Base-by-base conservation (phyloP, 2,113 vertebrate species). In the Hirundichthys speculiger region DNA sequence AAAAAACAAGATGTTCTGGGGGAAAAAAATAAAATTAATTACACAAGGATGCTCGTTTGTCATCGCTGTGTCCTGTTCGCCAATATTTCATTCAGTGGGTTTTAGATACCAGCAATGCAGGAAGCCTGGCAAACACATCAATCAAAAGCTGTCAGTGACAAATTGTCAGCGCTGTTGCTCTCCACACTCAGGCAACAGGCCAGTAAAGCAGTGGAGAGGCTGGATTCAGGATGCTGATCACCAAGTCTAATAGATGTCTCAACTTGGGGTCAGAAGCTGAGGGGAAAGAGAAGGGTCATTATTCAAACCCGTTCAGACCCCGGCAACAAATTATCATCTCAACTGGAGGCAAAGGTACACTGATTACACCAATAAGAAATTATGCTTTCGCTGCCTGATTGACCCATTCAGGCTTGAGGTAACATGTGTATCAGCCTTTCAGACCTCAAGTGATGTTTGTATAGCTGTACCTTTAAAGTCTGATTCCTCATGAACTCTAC, bases 1-100 rank as follows among this genome's bases (percentile, higher is more conserved):
- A 27, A 27, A 27, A 6, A 6, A 34, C 8, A 13, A 59, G 75
- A 79, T 62, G 65, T 62, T 64, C 54, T 80, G 83, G 80, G 83
- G 69, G n/a, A n/a, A n/a, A n/a, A n/a, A n/a, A n/a, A n/a, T n/a
- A n/a, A n/a, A n/a, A n/a, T n/a, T n/a, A 83, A 82, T 56, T 64
- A 71, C 52, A 70, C 79, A 70, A 61, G 82, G 58, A 59, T 56
- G 80, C 64, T 69, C 63, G 43, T 84, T 81, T 76, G 64, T 86
- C 83, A 87, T 64, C 43, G 6, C 9, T 20, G 46, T 22, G 50
- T 73, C 67, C 75, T 30, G 73, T 76, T 71, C 69, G 15, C 70
- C 40, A 74, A 75, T 69, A 84, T 85, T 87, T 74, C 80, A 75
- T 84, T 87, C 80, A 85, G 86, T 88, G 90, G 85, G 80, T 76